Evolutionary conservation across 2,113 vertebrate species (phyloP), one percentile per base, ranked within the genome.

Genomic region (Enhydra lutris): DNA sequence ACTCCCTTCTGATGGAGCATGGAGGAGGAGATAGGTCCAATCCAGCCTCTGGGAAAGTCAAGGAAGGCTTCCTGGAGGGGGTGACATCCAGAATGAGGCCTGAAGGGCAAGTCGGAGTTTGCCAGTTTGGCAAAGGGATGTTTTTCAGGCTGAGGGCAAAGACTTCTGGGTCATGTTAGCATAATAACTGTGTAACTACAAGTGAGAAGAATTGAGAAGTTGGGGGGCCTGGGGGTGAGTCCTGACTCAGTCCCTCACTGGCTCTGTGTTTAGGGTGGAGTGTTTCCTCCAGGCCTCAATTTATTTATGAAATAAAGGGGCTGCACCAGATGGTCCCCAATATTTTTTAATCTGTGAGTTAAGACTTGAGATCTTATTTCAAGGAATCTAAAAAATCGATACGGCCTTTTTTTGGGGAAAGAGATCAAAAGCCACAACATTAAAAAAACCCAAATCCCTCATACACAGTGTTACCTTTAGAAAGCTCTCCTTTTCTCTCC

Each of bases 1-100:
- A 42, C 39, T 50, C 47, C 34, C 26, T 21, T 39, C 63, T 6
- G 6, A 36, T 71, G 61, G 31, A 34, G 47, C 67, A 29, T 21
- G 20, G 23, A 31, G 23, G 74, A 61, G 42, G 63, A 63, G 12
- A 24, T 42, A 21, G 45, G 36, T 45, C 89, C 13, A 45, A 15
- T 18, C 26, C 31, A 65, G 34, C 20, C 21, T 80, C 47, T 74
- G 85, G 74, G 23, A 57, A n/a, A 93, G 74, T 55, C 90, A 52
- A 93, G 50, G 74, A 94, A 73, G 81, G 47, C 91, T 94, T 91
- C 93, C 74, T 65, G 52, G 67, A 94, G 42, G 50, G 15, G 39
- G 67, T 18, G 81, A 73, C 76, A 23, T 42, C 50, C 61, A 76
- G 59, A 6, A 50, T 15, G 69, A 94, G n/a, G 31, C 47, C 13